A percentile compares a stretch with the other conserved stretches of the same genome.
These are phyloP conservation scores for Edolisoma coerulescens DNA, from an alignment of 2,113 vertebrate species.

Conservation along the genomic window DNA sequence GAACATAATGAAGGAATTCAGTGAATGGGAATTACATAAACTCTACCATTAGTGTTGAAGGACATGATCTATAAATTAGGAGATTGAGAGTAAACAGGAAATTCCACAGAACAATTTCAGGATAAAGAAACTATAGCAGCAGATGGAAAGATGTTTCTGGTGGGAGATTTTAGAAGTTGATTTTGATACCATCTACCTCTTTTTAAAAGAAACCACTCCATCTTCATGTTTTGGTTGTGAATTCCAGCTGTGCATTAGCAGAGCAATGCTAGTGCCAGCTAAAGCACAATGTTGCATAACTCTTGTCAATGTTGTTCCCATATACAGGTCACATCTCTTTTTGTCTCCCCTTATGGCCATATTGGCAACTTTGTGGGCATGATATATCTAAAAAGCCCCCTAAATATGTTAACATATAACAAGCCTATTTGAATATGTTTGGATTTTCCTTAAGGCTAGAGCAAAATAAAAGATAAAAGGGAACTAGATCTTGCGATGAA, in stretches of 20 bases:
- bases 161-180: constrained; percentile 31
- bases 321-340: not conserved
- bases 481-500: not conserved
- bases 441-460: not conserved
- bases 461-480: not conserved
- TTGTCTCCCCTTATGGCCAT: not conserved
- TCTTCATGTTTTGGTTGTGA: not conserved
- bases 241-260: not conserved
- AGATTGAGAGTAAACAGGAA: constrained; percentile 66
- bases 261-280: not conserved
- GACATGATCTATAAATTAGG: constrained; percentile 67
- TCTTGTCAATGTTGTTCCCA: not conserved
- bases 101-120: constrained; percentile 71
- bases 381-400: not conserved
- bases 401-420: not conserved
- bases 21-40: constrained; percentile 49
- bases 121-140: constrained; percentile 63
- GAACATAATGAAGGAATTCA: constrained; percentile 19
- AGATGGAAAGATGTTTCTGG: constrained; percentile 63
- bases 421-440: not conserved
- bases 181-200: constrained; percentile 41
- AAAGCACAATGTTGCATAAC: not conserved
- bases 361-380: not conserved
- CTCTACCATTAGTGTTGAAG: constrained; percentile 21
- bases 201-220: not conserved